phyloP scores from a whole-genome alignment of 2,797 vertebrate genomes.

The Perodicticus potto region DNA sequence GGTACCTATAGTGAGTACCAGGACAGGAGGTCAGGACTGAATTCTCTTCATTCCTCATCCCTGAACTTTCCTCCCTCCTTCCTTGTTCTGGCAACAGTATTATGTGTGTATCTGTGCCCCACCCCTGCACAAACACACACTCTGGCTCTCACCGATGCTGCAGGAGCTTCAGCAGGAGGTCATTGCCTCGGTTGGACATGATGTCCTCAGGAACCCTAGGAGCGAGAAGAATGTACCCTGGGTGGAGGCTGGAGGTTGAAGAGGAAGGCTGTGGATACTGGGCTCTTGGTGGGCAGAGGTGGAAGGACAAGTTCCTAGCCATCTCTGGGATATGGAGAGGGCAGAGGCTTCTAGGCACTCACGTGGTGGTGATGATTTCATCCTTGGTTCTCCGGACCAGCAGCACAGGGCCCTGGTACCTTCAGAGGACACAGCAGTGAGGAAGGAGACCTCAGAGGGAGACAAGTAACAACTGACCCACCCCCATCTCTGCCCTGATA shows the following conservation, averaged over 20 bases:
- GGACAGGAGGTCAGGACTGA: background rate
- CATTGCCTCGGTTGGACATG: conserved; percentile 95
- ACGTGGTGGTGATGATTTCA: conserved; percentile 97
- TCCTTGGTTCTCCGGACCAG: conserved; percentile 95
- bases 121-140: rapidly evolving
- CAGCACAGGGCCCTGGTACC: conserved; percentile 95
- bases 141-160: conserved; percentile 91
- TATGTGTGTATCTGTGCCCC: rapidly evolving
- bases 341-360: conserved; percentile 76
- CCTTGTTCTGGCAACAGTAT: background rate
- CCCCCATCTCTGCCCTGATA: background rate
- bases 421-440: conserved; percentile 77
- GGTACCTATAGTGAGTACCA: conserved; percentile 89
- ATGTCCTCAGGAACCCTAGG: conserved; percentile 93
- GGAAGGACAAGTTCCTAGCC: background rate
- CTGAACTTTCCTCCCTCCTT: background rate
- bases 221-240: conserved; percentile 14
- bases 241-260: background rate
- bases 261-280: background rate
- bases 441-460: background rate
- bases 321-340: too few species aligned
- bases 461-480: background rate
- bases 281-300: background rate
- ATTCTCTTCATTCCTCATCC: too few species aligned
- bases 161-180: conserved; percentile 93